phyloP scores from a whole-genome alignment of 2,797 vertebrate genomes.

The Lutjanus campechanus region DNA sequence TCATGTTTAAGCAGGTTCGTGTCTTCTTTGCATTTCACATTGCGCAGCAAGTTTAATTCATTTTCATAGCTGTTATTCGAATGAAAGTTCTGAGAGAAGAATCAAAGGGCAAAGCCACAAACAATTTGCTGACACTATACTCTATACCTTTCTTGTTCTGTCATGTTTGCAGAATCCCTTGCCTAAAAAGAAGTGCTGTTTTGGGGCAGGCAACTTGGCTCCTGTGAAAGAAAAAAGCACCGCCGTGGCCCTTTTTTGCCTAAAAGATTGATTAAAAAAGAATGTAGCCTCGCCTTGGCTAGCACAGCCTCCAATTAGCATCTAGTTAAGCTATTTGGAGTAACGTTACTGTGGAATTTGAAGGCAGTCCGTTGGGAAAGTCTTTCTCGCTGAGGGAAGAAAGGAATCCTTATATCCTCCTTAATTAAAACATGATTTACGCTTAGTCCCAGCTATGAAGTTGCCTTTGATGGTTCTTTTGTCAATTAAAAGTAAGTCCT shows the following conservation, averaged over 20 bases:
- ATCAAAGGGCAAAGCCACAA: slow-evolving; percentile 53
- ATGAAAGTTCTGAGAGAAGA: slow-evolving; percentile 42
- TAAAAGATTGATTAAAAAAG: slow-evolving; percentile 77
- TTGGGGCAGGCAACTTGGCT: slow-evolving; percentile 38
- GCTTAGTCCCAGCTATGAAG: slow-evolving; percentile 78
- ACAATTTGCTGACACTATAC: slow-evolving; percentile 67
- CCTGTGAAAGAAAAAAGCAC: slow-evolving; percentile 59
- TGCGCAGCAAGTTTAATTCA: slow-evolving; percentile 20
- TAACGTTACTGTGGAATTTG: slow-evolving; percentile 75
- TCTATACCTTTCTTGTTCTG: slow-evolving; percentile 61
- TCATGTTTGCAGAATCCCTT: slow-evolving; percentile 70
- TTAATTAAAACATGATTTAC: slow-evolving; percentile 88
- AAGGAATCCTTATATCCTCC: slow-evolving; percentile 81
- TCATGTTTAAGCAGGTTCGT: background rate
- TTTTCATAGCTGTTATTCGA: slow-evolving; percentile 56
- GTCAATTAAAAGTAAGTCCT: slow-evolving; percentile 83
- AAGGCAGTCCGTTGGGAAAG: slow-evolving; percentile 80
- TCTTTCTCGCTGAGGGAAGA: slow-evolving; percentile 72
- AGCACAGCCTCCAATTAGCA: slow-evolving; percentile 83
- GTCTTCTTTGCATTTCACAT: slow-evolving; percentile 11
- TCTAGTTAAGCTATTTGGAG: slow-evolving; percentile 84
- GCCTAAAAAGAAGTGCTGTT: slow-evolving; percentile 50
- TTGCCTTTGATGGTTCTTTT: slow-evolving; percentile 85
- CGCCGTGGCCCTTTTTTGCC: slow-evolving; percentile 58
- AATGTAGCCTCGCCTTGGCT: slow-evolving; percentile 71